Evolutionary conservation across 2,888 invertebrate species (phyloP), one percentile per base, ranked within the genome.

Genomic region (Odiellus spinosus): DNA sequence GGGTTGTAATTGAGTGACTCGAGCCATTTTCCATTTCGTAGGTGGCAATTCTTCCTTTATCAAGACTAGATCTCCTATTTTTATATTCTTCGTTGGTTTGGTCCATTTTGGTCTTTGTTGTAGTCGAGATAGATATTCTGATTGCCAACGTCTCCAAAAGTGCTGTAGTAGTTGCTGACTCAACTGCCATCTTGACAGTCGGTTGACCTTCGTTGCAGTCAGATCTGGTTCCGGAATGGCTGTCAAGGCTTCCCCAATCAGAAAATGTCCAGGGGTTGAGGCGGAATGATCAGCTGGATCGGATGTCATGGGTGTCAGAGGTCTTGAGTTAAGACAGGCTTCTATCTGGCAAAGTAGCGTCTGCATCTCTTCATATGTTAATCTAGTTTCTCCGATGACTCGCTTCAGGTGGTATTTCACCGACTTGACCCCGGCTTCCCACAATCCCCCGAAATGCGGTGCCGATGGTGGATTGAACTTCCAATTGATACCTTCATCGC

Each of bases 281-380:
- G 56, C 51, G 19, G 42, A 48, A 5, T 53, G 36, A 38, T 59
- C 55, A 18, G 57, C 48, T 11, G 56, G 52, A 48, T 57, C 58
- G 3, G 45, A 20, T 3, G 59, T 58, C 8, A 59, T 45, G 18
- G 55, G 52, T 11, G 51, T 50, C 1, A 63, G n/a, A 2, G 61
- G 61, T 5, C 60, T 42, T 8, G 59, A 59, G 46, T 61, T 63
- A 3, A 61, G 45, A 5, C 59, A 53, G 0, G 54, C 59, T 44
- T 62, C 60, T 32, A 61, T 58, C 48, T 59, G 56, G 12, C 54
- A 55, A 14, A 60, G 15, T 3, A 60, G 12, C 1, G 61, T 64
- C 12, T 51, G 44, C 11, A 62, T 47, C 42, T 65, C 61, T 45
- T 64, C 60, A 40, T 51, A 60, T 1, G 59, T 62, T 2, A 59